Evolutionary conservation across 2,797 vertebrate genomes (phyloP), one percentile per base, ranked within the genome.

Genomic region (Gastrophryne carolinensis): DNA sequence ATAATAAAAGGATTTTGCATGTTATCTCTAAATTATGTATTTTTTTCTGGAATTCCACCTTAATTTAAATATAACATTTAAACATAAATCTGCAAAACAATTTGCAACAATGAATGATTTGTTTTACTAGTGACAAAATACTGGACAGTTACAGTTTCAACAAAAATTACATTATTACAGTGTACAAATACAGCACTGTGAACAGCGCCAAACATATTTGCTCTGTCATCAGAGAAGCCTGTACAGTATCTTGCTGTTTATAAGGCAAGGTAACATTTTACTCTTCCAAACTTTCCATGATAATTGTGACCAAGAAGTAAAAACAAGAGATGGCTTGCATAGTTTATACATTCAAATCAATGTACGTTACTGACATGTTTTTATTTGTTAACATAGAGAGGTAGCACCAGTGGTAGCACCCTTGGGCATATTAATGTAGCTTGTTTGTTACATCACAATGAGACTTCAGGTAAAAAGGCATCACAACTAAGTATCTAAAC

Each of bases 301-400:
- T 69, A 54, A 60, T n/a, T 27, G 50, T 44, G 27, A 56, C 13
- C 8, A 9, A 21, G 9, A 4, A 19, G 27, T 41, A 74, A 44
- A 63, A 21, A 56, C 63, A 70, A 82, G 84, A 86, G 65, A 85
- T 79, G 80, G 76, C 86, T 91, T 92, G 91, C 91, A 93, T 93
- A 93, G 91, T 89, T 91, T 83, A 81, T 88, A 87, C 88, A 90
- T 90, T 90, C 89, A 89, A 84, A 84, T 88, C 81, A 80, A 88
- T 86, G 83, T 82, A 81, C 81, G 54, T 73, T 81, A 79, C 72
- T 58, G 47, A 3, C 58, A 27, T 44, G 68, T 73, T 81, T 34
- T 54, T n/a, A 10, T 79, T 6, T 84, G 74, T 86, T 81, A 83
- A 82, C 47, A 24, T 23, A 35, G 78, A 91, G 91, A 93, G 91